These are phyloP conservation scores for Apocheima hispidaria DNA, from an alignment of 2,888 invertebrate species.

Conservation along the genomic window DNA sequence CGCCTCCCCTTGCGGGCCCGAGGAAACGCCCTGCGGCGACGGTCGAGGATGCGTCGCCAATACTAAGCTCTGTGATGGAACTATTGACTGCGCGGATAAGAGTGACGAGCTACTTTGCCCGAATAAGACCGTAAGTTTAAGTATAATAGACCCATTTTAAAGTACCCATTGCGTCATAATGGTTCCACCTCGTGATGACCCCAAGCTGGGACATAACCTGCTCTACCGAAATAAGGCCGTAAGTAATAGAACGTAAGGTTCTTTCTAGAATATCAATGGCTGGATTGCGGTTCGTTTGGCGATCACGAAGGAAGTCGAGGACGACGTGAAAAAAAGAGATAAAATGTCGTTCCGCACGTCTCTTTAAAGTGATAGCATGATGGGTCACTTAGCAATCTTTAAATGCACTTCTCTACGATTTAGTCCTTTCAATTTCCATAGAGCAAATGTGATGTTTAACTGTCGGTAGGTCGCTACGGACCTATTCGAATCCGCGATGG, in stretches of 20 bases:
- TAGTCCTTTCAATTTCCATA: neutral
- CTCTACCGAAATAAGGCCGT: neutral
- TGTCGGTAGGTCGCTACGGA: conserved; percentile 13
- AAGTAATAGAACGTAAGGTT: neutral
- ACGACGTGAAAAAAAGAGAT: too few relatives aligned
- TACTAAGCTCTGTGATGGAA: conserved; percentile 91
- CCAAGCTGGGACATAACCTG: too few relatives aligned
- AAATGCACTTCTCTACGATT: neutral
- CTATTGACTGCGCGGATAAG: conserved; percentile 88
- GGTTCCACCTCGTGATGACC: neutral
- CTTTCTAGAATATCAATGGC: too few relatives aligned
- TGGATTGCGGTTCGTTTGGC: too few relatives aligned
- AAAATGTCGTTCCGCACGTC: too few relatives aligned
- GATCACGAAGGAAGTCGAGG: too few relatives aligned
- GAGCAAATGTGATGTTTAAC: neutral
- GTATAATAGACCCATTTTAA: neutral
- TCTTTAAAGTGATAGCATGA: conserved; percentile 3
- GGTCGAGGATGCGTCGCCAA: conserved; percentile 88
- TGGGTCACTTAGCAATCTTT: neutral
- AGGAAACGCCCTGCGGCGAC: conserved; percentile 88
- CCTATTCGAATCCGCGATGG: conserved; percentile 14
- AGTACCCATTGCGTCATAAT: neutral
- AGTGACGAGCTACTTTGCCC: conserved; percentile 89
- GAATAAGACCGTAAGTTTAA: conserved; percentile 43
- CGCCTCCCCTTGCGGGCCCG: conserved; percentile 74